phyloP scores from a whole-genome alignment of 2,113 vertebrate species.

The Gnathonemus longibarbis region DNA sequence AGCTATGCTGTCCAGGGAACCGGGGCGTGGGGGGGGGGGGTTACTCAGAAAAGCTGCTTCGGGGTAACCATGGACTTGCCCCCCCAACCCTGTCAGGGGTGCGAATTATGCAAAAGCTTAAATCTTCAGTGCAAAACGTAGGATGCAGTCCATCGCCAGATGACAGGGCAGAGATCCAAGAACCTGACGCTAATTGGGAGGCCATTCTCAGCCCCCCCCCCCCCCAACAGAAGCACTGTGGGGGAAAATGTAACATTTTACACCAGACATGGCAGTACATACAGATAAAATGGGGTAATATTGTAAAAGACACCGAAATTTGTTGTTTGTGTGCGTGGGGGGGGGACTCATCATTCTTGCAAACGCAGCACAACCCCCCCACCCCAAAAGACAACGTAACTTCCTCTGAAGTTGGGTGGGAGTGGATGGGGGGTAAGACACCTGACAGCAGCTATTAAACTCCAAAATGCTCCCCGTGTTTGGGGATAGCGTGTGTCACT shows the following conservation, averaged over 20 bases:
- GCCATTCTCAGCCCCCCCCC: not conserved
- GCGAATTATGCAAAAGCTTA: conserved; percentile 7
- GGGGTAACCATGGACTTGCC: not conserved
- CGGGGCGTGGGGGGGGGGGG: not conserved
- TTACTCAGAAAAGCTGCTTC: not conserved
- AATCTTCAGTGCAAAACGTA: not conserved
- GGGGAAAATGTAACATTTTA: not conserved
- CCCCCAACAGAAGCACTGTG: not conserved
- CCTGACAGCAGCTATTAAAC: not conserved
- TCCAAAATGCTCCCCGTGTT: not conserved
- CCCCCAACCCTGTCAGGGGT: not conserved
- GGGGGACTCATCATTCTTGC: not conserved
- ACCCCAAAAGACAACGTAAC: not conserved
- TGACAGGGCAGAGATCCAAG: not conserved
- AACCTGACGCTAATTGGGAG: not conserved
- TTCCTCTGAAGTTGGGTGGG: not conserved
- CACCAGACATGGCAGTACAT: not conserved
- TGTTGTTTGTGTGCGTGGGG: not conserved
- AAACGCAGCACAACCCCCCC: not conserved
- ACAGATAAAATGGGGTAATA: not conserved
- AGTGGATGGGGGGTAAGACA: not conserved
- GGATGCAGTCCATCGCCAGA: not conserved
- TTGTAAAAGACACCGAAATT: not conserved
- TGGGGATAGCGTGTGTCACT: not conserved
- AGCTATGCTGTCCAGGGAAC: conserved; percentile 3